A percentile compares a stretch with the other conserved stretches of the same genome.
phyloP scores from a whole-genome alignment of 2,797 vertebrate genomes.

The Crocodylus rhombifer region DNA sequence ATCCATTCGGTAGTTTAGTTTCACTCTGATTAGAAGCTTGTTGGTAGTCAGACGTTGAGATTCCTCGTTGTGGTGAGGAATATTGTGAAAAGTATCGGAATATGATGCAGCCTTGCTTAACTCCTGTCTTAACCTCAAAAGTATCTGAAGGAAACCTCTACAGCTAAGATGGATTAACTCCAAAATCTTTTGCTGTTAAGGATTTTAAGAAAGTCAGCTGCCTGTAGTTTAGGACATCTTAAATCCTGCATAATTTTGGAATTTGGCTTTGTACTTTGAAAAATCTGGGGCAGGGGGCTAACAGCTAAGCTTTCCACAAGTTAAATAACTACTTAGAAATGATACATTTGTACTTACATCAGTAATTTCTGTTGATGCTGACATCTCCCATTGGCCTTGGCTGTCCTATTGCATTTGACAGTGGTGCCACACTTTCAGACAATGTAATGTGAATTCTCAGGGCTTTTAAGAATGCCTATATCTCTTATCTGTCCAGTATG shows the following conservation, averaged over 20 bases:
- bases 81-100: no score
- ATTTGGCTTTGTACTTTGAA: slow-evolving; percentile 58
- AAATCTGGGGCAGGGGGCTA: slow-evolving; percentile 9
- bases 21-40: no score
- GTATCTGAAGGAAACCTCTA: background rate
- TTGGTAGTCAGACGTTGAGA: no score
- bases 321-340: slow-evolving; percentile 31
- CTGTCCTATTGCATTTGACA: background rate
- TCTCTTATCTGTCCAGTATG: background rate
- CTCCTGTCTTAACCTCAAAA: no score
- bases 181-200: slow-evolving; percentile 52
- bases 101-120: no score
- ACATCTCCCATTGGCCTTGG: slow-evolving; percentile 19
- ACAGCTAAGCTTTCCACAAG: slow-evolving; percentile 27
- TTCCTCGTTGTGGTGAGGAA: no score
- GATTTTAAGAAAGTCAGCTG: slow-evolving; percentile 54
- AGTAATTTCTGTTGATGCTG: slow-evolving; percentile 3
- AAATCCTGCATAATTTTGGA: slow-evolving; percentile 48
- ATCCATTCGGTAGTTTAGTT: no score
- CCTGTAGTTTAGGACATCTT: background rate
- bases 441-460: slow-evolving; percentile 16
- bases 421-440: background rate
- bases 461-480: background rate
- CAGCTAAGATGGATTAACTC: slow-evolving; percentile 32
- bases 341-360: slow-evolving; percentile 5